Conservation (phyloP, 2,888 invertebrate species). For the Diogma glabrata region DNA sequence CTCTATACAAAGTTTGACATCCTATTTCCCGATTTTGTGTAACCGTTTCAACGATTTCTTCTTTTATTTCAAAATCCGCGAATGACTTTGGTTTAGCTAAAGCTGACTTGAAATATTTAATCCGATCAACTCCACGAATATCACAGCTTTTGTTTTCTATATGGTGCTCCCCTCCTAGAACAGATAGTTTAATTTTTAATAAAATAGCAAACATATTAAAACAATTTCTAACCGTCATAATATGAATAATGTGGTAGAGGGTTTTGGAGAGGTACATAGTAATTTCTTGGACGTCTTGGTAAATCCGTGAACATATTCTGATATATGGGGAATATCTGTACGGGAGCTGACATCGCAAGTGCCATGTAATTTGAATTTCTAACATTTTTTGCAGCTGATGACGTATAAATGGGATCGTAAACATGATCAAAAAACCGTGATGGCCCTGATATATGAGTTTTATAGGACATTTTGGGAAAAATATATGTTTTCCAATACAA, state of each 20-base stretch:
- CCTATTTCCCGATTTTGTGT: slow-evolving; percentile 12
- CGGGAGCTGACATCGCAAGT: slow-evolving; percentile 17
- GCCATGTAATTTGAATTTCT: slow-evolving; percentile 16
- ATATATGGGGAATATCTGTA: slow-evolving; percentile 19
- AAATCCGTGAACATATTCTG: slow-evolving; percentile 22
- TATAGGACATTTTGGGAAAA: slow-evolving; percentile 18
- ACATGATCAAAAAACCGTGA: slow-evolving; percentile 20
- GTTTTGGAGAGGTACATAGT: slow-evolving; percentile 16
- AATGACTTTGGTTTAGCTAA: background rate
- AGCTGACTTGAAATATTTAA: slow-evolving; percentile 22
- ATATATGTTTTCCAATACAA: too few relatives aligned
- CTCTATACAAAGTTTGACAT: slow-evolving; percentile 23
- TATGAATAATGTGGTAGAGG: slow-evolving; percentile 12
- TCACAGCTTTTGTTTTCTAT: background rate
- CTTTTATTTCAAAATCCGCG: background rate
- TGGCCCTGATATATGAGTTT: slow-evolving; percentile 18
- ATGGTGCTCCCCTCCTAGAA: too few relatives aligned
- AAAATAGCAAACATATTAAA: too few relatives aligned
- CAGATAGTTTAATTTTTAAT: background rate
- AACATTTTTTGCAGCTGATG: slow-evolving; percentile 18
- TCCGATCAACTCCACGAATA: slow-evolving; percentile 25
- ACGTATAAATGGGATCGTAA: slow-evolving; percentile 20
- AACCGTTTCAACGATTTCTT: background rate
- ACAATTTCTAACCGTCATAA: slow-evolving; percentile 15
- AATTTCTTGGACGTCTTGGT: slow-evolving; percentile 16